Base-by-base conservation (phyloP, 2,797 vertebrate genomes). In the Leptodactylus fallax region DNA sequence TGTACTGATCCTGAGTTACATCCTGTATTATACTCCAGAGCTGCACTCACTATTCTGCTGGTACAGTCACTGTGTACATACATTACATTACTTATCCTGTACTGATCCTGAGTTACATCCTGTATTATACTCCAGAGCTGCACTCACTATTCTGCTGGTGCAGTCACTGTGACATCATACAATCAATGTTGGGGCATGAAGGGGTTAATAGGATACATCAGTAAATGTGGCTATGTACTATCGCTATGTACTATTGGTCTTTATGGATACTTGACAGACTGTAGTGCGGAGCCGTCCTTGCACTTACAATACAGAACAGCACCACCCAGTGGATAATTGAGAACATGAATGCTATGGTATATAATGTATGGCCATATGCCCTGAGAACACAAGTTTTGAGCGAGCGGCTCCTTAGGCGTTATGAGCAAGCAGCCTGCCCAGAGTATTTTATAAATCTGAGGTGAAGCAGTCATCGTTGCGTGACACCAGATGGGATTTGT, bases 401-500 rank as follows among this genome's bases (percentile, higher is more conserved):
- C n/a, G 10, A 63, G 61, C n/a, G 12, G 63, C 6, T 25, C 23
- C 11, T 67, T 14, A 67, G 7, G 8, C 10, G 27, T 47, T 21
- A 47, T 0, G 51, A 79, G 78, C 55, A 7, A 36, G 16, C 25
- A 3, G 25, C 27, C 2, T 55, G 51, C 12, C 47, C 7, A 69
- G 8, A 51, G 25, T 2, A 2, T 45, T 81, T 60, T 25, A 25
- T 21, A 56, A 55, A 53, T 69, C 61, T 72, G n/a, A 58, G 36
- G 36, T 36, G 36, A 36, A 36, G 36, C 36, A 1, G 36, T 36
- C 49, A 72, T 19, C 51, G 19, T 60, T 71, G 13, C 60, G 27
- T 71, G 77, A 36, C 61, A 79, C 76, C 79, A 71, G 63, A 81
- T 51, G 36, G 53, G 79, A 27, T 82, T 81, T 87, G 55, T 81